Evolutionary conservation across 2,888 invertebrate genomes (phyloP), one percentile per base, ranked within the genome.

Genomic region (Gryllus longicercus): DNA sequence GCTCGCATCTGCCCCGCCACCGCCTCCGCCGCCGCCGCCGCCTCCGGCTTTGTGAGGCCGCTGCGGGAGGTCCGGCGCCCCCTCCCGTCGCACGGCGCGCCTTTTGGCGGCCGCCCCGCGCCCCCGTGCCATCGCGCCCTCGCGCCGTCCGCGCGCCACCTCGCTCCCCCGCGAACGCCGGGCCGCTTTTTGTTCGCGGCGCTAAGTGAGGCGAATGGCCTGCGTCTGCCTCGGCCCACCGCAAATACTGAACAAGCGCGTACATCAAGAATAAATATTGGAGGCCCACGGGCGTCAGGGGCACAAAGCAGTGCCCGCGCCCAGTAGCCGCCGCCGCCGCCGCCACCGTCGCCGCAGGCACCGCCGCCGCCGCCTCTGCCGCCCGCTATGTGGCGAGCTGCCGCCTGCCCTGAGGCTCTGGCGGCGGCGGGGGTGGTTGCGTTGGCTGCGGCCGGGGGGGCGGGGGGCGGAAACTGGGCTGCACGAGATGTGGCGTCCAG

Each of bases 191-290:
- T 63, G 63, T 63, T 14, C 63, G 16, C 63, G 63, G 63, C 63
- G 63, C 63, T 63, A 63, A 63, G 16, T 63, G 63, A 63, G 63
- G 63, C 63, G 63, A 63, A 63, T 18, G 14, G 63, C 63, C 63
- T 5, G 63, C 63, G 63, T 18, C 63, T 14, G 16, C 63, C 63
- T 63, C 63, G 63, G 63, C n/a, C 63, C 63, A 63, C 63, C 63
- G 63, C 63, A 63, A 63, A 63, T 63, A 63, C 63, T n/a, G n/a
- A n/a, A 63, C 16, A 63, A 63, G 63, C 63, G 63, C 63, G 63
- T 63, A 63, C 63, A 63, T 63, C 63, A 63, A 63, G 63, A 63
- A 63, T 63, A 63, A 63, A 63, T 63, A 63, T 63, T 63, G 63
- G n/a, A 63, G 63, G n/a, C 16, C 63, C 63, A n/a, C n/a, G 63